phyloP scores from a whole-genome alignment of 2,797 vertebrate genomes.

The Remorina albescens region DNA sequence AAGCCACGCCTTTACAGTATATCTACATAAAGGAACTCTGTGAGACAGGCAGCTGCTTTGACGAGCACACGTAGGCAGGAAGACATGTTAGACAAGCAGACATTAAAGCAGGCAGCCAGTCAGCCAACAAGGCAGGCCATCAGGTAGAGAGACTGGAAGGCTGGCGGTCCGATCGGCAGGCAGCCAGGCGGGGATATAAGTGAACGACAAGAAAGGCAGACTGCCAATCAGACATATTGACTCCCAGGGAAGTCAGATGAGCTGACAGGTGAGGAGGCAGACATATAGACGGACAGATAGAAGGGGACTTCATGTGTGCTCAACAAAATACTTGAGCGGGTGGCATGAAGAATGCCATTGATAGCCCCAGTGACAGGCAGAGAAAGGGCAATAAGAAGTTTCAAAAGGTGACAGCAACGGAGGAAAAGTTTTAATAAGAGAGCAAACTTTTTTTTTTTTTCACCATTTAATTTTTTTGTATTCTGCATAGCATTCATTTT shows the following conservation, averaged over 20 bases:
- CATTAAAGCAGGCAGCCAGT: constrained; percentile 38
- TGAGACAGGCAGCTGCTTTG: constrained; percentile 19
- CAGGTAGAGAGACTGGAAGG: constrained; percentile 58
- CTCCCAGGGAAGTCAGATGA: constrained; percentile 44
- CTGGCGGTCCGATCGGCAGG: constrained; percentile 48
- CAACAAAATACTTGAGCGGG: constrained; percentile 44
- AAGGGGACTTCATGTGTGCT: constrained; percentile 41
- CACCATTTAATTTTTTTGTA: neutral
- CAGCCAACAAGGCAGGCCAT: constrained; percentile 45
- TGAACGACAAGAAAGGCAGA: constrained; percentile 60
- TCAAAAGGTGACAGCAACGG: constrained; percentile 37
- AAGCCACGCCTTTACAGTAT: constrained; percentile 2
- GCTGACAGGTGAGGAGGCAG: constrained; percentile 54
- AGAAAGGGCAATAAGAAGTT: constrained; percentile 36
- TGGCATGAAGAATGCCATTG: constrained; percentile 49
- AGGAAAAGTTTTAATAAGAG: constrained; percentile 7
- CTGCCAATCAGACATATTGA: constrained; percentile 48
- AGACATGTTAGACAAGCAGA: constrained; percentile 37
- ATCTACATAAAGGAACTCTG: constrained; percentile 14
- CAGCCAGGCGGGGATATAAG: constrained; percentile 57
- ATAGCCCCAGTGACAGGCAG: constrained; percentile 46
- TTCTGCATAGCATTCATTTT: neutral
- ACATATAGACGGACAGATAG: constrained; percentile 46
- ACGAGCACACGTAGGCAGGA: constrained; percentile 32
- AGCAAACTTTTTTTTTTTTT: constrained; percentile 12